Percentiles rank a stretch among this genome's conserved stretches.
These are phyloP conservation scores for Penaeus japonicus DNA, from an alignment of 1,140 invertebrate genomes.

Conservation along the genomic window DNA sequence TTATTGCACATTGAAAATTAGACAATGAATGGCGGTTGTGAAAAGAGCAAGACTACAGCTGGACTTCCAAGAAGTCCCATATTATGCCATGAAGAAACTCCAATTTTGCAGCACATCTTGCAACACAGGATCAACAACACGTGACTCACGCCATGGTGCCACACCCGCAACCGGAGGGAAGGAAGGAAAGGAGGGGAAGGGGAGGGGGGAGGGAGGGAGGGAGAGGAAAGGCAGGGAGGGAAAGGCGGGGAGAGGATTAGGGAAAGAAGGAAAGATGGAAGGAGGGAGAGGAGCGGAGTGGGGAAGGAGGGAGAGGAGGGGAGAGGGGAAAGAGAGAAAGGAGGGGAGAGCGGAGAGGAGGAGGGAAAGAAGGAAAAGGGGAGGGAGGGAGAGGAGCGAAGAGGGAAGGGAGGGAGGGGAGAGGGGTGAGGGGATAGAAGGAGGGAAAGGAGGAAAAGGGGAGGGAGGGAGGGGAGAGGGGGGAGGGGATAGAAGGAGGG, in stretches of 20 bases:
- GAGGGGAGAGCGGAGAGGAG: not conserved
- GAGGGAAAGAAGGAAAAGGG: not conserved
- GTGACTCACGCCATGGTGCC: not conserved
- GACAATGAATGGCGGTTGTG: too few species aligned
- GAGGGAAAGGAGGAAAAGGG: not conserved
- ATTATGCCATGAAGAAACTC: too few species aligned
- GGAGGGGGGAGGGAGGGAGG: not conserved
- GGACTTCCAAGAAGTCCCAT: too few species aligned
- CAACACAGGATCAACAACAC: too few species aligned
- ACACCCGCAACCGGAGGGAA: too few species aligned
- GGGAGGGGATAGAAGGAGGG: not conserved
- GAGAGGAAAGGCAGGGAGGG: not conserved
- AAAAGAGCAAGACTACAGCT: too few species aligned
- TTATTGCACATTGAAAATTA: too few species aligned
- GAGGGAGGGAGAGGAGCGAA: not conserved
- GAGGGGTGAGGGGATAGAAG: not conserved
- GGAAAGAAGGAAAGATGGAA: not conserved
- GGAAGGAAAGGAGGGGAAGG: not conserved
- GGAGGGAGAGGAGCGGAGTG: not conserved
- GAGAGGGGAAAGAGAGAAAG: too few species aligned
- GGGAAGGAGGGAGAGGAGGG: not conserved
- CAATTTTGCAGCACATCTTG: too few species aligned
- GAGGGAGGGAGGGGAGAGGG: not conserved
- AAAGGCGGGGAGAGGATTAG: not conserved
- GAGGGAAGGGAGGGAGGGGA: not conserved